Evolutionary conservation across 2,797 vertebrate genomes (phyloP).

Genomic region (Melanotaenia maccullochi): DNA sequence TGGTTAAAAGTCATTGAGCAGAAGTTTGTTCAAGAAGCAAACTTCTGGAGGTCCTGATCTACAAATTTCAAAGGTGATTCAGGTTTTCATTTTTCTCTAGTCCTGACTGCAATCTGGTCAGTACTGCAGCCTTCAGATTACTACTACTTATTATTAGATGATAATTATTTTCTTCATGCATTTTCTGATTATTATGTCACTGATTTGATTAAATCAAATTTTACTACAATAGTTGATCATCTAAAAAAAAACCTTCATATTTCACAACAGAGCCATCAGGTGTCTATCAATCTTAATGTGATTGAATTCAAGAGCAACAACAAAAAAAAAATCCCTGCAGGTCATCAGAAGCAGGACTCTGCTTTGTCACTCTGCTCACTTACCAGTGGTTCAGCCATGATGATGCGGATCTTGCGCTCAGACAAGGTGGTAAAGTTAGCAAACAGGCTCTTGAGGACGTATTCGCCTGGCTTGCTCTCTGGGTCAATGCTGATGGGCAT

Average conservation of each 20-base stretch:
- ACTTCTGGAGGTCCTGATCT: neutral
- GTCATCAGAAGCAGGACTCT: neutral
- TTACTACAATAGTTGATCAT: neutral
- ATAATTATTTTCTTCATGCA: neutral
- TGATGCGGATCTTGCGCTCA: slow-evolving; percentile 95
- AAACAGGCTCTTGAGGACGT: slow-evolving; percentile 96
- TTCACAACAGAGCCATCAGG: neutral
- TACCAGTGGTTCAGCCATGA: slow-evolving; percentile 98
- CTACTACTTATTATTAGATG: no score
- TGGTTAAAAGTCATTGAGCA: neutral
- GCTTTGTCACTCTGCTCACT: slow-evolving; percentile 66
- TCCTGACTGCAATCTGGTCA: neutral
- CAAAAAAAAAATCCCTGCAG: neutral
- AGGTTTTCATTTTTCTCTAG: neutral
- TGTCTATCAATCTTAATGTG: neutral
- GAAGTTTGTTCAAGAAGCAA: neutral
- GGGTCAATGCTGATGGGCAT: slow-evolving; percentile 93
- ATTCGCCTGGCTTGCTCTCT: slow-evolving; percentile 97
- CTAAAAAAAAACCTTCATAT: neutral
- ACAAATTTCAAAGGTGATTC: neutral
- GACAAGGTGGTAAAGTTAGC: slow-evolving; percentile 93
- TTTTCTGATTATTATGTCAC: neutral
- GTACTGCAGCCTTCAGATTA: neutral
- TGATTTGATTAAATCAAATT: neutral
- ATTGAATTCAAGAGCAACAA: neutral